Base-by-base conservation (phyloP, 1,140 invertebrate genomes). In the Parapsyche elsis region DNA sequence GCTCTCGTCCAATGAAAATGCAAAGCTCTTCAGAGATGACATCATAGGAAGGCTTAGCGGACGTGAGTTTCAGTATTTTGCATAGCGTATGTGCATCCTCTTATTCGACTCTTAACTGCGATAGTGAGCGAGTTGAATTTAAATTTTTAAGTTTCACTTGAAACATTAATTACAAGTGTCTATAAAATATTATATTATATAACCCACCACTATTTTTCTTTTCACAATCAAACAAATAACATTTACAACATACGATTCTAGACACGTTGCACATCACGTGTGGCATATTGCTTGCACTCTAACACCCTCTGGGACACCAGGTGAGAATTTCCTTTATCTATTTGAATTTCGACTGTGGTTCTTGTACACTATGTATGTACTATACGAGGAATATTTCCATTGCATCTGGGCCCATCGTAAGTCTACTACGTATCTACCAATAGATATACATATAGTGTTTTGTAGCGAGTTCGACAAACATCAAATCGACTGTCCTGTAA, bases 1-100 rank as follows among this genome's bases (percentile, higher is more conserved):
- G 59, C 73, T 75, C 12, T 45, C 59, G 64, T 57, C 79, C 74
- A 53, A 80, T 80, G 79, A 80, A 80, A 80, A 80, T 80, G 79
- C 79, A 80, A 80, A 80, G 79, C 79, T 67, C 59, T 53, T 46
- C 53, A 76, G 74, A 77, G 59, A 76, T 80, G 79, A 77, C 79
- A 73, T 76, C 74, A 53, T 49, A 38, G 30, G 75, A 45, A 64
- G 16, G 75, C 75, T 77, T 77, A 77, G 59, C 26, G 75, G 75
- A 77, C 75, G 75, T 38, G n/a, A 77, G 46, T 24, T 77, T 64
- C 21, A 30, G 57, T 77, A 53, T 77, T 77, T 77, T 64, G 57
- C 75, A 77, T 77, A 59, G 57, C 57, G 30, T 45, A 76, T 45
- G 74, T 71, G 30, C 64, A 26, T 23, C 14, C 19, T 23, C 23